These are phyloP conservation scores for Ferdinandea cuprea DNA, from an alignment of 2,888 invertebrate genomes.

Conservation along the genomic window DNA sequence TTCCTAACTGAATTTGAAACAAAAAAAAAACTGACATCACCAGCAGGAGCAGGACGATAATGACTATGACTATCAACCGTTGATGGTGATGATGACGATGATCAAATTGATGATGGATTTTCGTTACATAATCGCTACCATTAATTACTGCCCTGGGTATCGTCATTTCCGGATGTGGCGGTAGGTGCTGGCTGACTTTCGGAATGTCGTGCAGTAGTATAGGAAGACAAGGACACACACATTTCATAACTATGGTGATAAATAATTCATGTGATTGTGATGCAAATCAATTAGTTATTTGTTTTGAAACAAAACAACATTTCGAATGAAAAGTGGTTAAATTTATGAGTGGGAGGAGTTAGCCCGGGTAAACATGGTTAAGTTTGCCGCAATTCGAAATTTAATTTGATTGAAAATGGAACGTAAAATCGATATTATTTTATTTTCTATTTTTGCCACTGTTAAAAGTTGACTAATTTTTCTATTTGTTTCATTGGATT, in stretches of 20 bases:
- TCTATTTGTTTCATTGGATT: too few relatives aligned
- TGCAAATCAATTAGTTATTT: constrained; percentile 74
- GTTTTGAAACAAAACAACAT: constrained; percentile 45
- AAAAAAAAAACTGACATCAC: neutral
- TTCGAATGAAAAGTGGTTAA: constrained; percentile 3
- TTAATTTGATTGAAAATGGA: constrained; percentile 22
- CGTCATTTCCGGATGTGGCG: neutral
- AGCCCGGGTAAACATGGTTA: constrained; percentile 6
- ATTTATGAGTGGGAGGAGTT: neutral
- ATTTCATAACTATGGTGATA: constrained; percentile 62
- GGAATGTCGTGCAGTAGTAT: constrained; percentile 40
- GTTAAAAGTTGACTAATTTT: too few relatives aligned
- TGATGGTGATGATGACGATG: constrained; percentile 45
- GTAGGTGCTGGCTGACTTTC: constrained; percentile 25
- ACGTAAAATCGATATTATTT: neutral
- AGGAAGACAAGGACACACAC: constrained; percentile 23
- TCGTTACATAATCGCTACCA: constrained; percentile 70
- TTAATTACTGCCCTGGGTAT: constrained; percentile 61
- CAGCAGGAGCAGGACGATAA: constrained; percentile 53
- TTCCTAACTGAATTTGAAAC: neutral
- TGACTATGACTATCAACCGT: constrained; percentile 37
- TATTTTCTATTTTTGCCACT: neutral
- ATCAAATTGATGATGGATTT: constrained; percentile 68
- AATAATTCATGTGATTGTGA: constrained; percentile 71
- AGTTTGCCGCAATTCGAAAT: constrained; percentile 8